Base-by-base conservation (phyloP, 2,797 vertebrate genomes). In the Xenops minutus region DNA sequence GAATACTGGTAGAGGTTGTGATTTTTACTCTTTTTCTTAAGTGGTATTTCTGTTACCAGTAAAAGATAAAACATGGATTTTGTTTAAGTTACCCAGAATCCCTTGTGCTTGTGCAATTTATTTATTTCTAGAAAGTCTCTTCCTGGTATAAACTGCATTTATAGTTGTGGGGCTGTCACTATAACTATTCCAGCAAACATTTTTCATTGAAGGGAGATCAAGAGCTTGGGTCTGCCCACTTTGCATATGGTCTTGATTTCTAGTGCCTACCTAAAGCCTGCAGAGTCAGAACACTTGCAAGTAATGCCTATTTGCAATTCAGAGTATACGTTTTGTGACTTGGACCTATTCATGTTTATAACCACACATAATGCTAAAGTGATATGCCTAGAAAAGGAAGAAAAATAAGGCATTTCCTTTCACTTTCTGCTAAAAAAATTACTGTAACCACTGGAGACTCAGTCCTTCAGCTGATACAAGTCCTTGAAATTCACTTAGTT, bases 401-500 rank as follows among this genome's bases (percentile, higher is more conserved):
- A 86, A 93, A 92, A 85, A 29, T 8, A 46, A 93, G 67, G 55
- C 9, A 14, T 77, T 92, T 86, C 83, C 48, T 90, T 86, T 77
- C 9, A 43, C 55, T 93, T 96, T 86, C 67, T 93, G 77, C 71
- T 89, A 48, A 63, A 95, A 86, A 56, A 93, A 71, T 73, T 90
- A 52, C 54, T 63, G 32, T 63, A 76, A 22, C 56, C 63, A 74
- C 49, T 75, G 72, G 39, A 74, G 59, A 54, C 64, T 95, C 77
- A 92, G 85, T 90, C 56, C 56, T 84, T 81, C 76, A 85, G 59
- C 89, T 85, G 83, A 64, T 93, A 9, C 1, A 92, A 95, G 63
- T 86, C 63, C 89, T 84, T 93, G 49, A 96, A 86, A 92, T 87
- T 34, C 54, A 92, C 64, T 94, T 74, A 88, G 74, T 85, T 95